Percentiles rank a stretch among this genome's conserved stretches.
These are phyloP conservation scores for Leptogaster cylindrica DNA, from an alignment of 2,888 invertebrate genomes.

Conservation along the genomic window DNA sequence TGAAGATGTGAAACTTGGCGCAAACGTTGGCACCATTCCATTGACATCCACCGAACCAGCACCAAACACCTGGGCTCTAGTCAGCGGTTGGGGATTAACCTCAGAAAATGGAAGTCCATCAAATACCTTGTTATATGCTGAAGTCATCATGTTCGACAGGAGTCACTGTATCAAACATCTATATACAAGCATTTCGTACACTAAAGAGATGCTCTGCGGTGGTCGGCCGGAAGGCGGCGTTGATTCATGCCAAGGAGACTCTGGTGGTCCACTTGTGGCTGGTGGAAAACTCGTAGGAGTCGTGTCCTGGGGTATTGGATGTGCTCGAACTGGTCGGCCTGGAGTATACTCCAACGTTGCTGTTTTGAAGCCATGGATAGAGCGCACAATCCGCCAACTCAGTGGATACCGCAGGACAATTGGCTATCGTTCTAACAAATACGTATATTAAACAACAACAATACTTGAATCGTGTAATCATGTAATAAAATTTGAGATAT, in stretches of 20 bases:
- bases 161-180: conserved; percentile 53
- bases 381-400: conserved; percentile 15
- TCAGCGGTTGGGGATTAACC: conserved; percentile 45
- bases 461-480: too few relatives aligned
- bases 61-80: conserved; percentile 5
- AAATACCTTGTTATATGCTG: conserved; percentile 11
- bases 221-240: conserved; percentile 61
- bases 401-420: too few relatives aligned
- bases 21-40: conserved; percentile 56
- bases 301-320: conserved; percentile 38
- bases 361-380: conserved; percentile 26
- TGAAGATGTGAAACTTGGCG: conserved; percentile 58
- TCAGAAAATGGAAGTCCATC: conserved; percentile 6
- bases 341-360: conserved; percentile 41
- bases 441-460: too few relatives aligned
- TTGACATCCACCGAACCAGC: conserved; percentile 22
- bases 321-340: conserved; percentile 15
- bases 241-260: conserved; percentile 41
- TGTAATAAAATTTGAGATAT: too few relatives aligned
- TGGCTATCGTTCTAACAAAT: too few relatives aligned
- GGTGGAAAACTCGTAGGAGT: conserved; percentile 27
- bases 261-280: conserved; percentile 39
- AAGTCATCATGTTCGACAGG: background rate
- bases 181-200: conserved; percentile 51
- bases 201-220: conserved; percentile 65